These are phyloP conservation scores for Drosophila sulfurigaster DNA, from an alignment of 1,140 invertebrate species.

Conservation along the genomic window DNA sequence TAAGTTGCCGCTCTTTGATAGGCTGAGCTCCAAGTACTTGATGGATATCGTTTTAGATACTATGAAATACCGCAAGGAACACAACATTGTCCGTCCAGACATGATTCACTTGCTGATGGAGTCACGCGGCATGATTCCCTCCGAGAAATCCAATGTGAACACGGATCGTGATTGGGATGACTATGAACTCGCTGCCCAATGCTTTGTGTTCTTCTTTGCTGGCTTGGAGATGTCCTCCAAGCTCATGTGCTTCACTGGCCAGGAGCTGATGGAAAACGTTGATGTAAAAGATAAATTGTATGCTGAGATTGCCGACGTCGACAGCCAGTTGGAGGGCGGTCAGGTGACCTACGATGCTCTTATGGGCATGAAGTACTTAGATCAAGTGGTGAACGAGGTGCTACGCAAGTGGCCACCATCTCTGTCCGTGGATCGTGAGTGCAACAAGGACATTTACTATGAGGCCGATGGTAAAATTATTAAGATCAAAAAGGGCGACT, in stretches of 20 bases:
- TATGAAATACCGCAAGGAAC: conserved; percentile 85
- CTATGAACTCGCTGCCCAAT: conserved; percentile 88
- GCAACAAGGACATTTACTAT: conserved; percentile 85
- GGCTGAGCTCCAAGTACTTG: conserved; percentile 67
- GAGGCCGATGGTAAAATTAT: conserved; percentile 85
- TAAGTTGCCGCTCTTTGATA: conserved; percentile 66
- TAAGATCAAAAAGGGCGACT: conserved; percentile 84
- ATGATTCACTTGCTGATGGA: conserved; percentile 87
- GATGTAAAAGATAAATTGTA: conserved; percentile 87
- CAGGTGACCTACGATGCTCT: conserved; percentile 85
- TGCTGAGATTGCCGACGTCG: conserved; percentile 86
- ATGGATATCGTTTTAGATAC: conserved; percentile 84
- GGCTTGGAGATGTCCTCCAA: conserved; percentile 89
- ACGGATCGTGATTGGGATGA: conserved; percentile 85
- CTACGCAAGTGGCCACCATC: conserved; percentile 87
- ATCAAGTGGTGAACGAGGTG: conserved; percentile 86
- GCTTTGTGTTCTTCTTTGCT: conserved; percentile 87
- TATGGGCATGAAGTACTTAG: conserved; percentile 85
- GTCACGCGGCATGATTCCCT: conserved; percentile 85
- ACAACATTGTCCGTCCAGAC: conserved; percentile 85
- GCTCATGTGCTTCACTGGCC: conserved; percentile 85
- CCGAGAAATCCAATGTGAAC: conserved; percentile 67
- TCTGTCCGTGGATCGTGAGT: conserved; percentile 85
- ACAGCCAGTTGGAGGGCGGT: conserved; percentile 58
- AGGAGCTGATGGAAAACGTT: conserved; percentile 87